Percentiles rank a stretch among this genome's conserved stretches.
phyloP scores from a whole-genome alignment of 2,113 vertebrate species.

The Pseudorectes ferrugineus region DNA sequence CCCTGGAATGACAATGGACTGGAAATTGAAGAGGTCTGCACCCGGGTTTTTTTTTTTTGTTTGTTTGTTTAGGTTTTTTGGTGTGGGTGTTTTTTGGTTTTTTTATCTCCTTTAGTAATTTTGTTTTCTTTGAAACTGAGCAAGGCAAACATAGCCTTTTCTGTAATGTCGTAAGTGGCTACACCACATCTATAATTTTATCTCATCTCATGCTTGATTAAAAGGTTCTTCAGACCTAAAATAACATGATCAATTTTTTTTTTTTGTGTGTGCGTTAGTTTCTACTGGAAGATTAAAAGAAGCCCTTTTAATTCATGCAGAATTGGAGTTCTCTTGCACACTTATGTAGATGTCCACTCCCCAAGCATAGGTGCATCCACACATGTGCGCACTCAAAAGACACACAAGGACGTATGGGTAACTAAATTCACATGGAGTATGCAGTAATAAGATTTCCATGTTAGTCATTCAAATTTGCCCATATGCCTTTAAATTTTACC shows the following conservation, averaged over 20 bases:
- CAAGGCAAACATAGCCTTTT: background rate
- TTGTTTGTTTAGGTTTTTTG: background rate
- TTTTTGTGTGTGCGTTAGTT: background rate
- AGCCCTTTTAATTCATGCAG: background rate
- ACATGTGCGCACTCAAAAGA: background rate
- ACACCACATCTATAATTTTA: background rate
- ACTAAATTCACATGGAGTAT: background rate
- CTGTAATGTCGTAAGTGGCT: background rate
- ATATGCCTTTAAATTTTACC: background rate
- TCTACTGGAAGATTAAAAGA: background rate
- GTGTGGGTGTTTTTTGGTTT: background rate
- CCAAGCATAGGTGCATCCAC: background rate
- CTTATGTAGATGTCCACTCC: background rate
- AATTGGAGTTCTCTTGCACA: background rate
- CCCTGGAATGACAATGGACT: background rate
- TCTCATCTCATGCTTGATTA: background rate
- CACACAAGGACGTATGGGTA: accelerated
- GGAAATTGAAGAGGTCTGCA: background rate
- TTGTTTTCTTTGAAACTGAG: background rate
- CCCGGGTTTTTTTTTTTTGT: no score
- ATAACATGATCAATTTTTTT: background rate
- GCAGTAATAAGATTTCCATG: background rate
- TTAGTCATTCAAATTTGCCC: background rate
- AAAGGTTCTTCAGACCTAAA: background rate
- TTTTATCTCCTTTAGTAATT: background rate